Evolutionary conservation across 2,888 invertebrate species (phyloP).

Genomic region (Lasioglossum vierecki): DNA sequence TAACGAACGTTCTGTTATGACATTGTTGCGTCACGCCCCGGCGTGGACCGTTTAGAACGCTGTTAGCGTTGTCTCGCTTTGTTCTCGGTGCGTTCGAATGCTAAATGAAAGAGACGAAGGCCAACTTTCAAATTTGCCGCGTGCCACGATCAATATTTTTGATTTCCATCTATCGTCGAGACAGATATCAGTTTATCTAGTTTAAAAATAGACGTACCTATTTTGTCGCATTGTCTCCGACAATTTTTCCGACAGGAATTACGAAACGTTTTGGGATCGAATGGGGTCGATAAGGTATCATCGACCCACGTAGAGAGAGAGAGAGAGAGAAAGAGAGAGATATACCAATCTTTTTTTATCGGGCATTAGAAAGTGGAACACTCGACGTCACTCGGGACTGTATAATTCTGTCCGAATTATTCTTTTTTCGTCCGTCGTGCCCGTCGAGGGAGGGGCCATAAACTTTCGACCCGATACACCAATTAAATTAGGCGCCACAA

Average conservation of each 20-base stretch:
- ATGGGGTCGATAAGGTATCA: slow-evolving; percentile 18
- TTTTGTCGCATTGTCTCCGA: not conserved
- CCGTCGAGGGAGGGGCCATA: not conserved
- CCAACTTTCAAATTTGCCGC: not conserved
- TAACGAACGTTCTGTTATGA: not conserved
- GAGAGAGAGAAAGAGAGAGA: not conserved
- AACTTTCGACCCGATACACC: not conserved
- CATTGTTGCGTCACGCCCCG: not conserved
- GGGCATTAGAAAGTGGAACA: slow-evolving; percentile 16
- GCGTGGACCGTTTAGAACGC: not conserved
- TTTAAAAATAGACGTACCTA: not conserved
- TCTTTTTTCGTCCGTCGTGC: not conserved
- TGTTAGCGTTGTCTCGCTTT: not conserved
- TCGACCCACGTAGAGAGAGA: not conserved
- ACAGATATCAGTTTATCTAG: not conserved
- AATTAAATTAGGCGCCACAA: slow-evolving; percentile 4
- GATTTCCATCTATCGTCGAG: not conserved
- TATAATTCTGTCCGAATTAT: slow-evolving; percentile 19
- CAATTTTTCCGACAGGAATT: not conserved
- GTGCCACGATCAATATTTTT: not conserved
- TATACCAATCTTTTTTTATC: not conserved
- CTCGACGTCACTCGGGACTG: not conserved
- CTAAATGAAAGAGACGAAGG: not conserved
- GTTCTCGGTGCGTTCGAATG: not conserved
- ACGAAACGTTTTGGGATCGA: not conserved